These are phyloP conservation scores for Phorcus lineatus DNA, from an alignment of 2,888 invertebrate species.

Conservation along the genomic window DNA sequence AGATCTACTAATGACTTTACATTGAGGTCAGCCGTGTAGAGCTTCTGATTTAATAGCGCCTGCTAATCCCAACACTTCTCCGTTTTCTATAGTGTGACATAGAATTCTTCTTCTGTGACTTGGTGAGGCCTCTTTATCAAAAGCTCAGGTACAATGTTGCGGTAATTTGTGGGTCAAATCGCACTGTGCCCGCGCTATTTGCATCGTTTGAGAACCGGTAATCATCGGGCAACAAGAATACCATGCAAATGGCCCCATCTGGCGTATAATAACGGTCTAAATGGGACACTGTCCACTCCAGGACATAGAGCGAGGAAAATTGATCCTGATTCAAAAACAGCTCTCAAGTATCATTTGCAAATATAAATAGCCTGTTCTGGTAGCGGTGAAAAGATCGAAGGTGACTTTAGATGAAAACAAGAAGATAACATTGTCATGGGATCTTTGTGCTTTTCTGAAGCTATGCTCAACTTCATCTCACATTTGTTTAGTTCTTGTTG, in stretches of 20 bases:
- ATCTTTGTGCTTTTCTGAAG: no score
- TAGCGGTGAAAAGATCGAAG: no score
- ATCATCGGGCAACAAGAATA: neutral
- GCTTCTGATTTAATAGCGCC: neutral
- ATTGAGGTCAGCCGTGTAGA: neutral
- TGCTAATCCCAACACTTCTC: neutral
- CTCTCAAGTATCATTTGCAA: no score
- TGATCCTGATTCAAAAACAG: no score
- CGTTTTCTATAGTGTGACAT: neutral
- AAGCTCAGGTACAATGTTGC: no score
- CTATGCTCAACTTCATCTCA: no score
- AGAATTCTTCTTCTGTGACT: neutral
- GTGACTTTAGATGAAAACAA: no score
- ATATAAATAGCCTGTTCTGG: no score
- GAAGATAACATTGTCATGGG: no score
- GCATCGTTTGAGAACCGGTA: neutral
- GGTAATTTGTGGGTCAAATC: neutral
- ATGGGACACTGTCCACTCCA: neutral
- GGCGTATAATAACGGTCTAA: neutral
- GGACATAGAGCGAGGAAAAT: no score
- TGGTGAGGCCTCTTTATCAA: no score
- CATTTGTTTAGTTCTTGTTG: no score
- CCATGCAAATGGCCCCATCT: slow-evolving; percentile 8
- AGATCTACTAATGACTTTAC: neutral
- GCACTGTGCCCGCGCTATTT: neutral